Percentiles rank a stretch among this genome's conserved stretches.
Conservation (phyloP, 2,113 vertebrate species). For the Chroicocephalus ridibundus region DNA sequence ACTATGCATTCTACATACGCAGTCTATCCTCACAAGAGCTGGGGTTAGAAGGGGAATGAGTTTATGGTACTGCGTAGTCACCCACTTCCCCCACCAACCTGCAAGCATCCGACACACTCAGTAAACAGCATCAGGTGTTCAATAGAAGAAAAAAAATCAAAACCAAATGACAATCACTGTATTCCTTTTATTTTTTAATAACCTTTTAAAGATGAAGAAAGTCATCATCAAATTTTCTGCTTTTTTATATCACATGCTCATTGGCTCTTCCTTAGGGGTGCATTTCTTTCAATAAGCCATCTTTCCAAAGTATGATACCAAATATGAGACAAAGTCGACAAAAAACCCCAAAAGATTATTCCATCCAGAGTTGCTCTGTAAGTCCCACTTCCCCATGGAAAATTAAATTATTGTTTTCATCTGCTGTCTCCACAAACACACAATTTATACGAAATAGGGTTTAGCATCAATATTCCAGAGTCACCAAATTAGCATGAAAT, state of each 20-base stretch:
- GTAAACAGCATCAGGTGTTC: background rate
- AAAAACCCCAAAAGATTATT: background rate
- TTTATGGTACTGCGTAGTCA: background rate
- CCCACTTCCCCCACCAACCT: background rate
- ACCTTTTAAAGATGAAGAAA: background rate
- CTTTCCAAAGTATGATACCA: background rate
- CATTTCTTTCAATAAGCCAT: background rate
- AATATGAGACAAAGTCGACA: background rate
- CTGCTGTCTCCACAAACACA: background rate
- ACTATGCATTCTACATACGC: background rate
- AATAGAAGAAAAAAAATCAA: background rate
- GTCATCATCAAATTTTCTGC: background rate
- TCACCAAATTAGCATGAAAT: background rate
- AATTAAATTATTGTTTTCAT: background rate
- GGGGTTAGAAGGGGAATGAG: fast-evolving
- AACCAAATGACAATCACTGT: background rate
- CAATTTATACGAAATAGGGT: background rate
- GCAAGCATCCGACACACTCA: background rate
- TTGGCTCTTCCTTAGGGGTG: background rate
- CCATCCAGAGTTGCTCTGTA: background rate
- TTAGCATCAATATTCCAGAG: background rate
- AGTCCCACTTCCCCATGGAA: background rate
- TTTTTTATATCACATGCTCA: background rate
- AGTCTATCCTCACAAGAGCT: background rate
- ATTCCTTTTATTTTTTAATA: background rate